Evolutionary conservation across 1,140 invertebrate species (phyloP), one percentile per base, ranked within the genome.

Genomic region (Camponotus floridanus): DNA sequence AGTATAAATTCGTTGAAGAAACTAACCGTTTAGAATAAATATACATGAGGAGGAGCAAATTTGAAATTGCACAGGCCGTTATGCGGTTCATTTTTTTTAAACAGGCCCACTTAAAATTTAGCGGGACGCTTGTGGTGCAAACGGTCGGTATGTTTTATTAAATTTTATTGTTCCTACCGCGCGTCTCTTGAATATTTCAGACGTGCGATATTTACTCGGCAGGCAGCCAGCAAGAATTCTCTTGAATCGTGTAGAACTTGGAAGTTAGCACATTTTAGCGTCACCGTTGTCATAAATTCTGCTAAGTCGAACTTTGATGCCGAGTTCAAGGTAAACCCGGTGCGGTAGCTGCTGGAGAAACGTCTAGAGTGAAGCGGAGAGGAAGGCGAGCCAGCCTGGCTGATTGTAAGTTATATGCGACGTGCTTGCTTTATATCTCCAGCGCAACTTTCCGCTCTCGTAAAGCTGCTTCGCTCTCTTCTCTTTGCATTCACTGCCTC

Each of bases 331-430:
- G 91, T 90, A 88, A 93, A 90, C 76, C 87, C 76, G 80, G 80
- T 67, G 85, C 86, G 45, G 88, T 89, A 86, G 87, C 90, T 85
- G 85, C 76, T 84, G 86, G 87, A 86, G 86, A 86, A 92, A 89
- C 87, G 90, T 87, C 91, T 91, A 89, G 88, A 91, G 88, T 78
- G 88, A 91, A 80, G 81, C 73, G 86, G 87, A 89, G 88, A 91
- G 79, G 86, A 80, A 86, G 89, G 83, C 89, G 83, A 86, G 88
- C 64, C 86, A 87, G 87, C 88, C 88, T 86, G 87, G 92, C 93
- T 95, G 94, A 95, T 95, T 95, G 94, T 95, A 95, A 95, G 94
- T 95, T 95, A 95, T 95, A 95, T 94, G 93, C 93, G 93, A 94
- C 93, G 92, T 91, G 92, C 87, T 94, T 95, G 92, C 94, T 94